Evolutionary conservation across 2,113 vertebrate species (phyloP).

Genomic region (Amphiprion ocellaris): DNA sequence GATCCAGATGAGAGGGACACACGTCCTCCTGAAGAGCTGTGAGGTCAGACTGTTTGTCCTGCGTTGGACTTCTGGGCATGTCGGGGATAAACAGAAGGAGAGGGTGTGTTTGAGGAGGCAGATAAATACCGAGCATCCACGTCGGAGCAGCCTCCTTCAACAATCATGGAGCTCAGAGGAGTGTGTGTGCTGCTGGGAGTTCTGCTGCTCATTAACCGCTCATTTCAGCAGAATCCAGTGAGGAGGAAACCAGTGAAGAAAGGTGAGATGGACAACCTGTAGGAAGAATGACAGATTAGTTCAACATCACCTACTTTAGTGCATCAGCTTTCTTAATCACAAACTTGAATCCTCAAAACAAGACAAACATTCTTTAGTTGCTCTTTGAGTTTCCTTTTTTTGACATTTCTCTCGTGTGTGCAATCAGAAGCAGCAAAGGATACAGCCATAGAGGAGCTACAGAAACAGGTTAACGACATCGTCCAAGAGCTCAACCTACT

Average conservation of each 20-base stretch:
- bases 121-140: conserved; percentile 65
- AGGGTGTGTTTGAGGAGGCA: neutral
- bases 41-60: conserved; percentile 57
- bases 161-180: conserved; percentile 85
- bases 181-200: conserved; percentile 84
- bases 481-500: conserved; percentile 89
- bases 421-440: conserved; percentile 73
- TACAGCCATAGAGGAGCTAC: conserved; percentile 88
- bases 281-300: neutral
- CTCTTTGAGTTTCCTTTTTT: neutral
- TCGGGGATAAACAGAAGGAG: neutral
- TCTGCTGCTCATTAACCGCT: conserved; percentile 78
- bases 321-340: too few relatives aligned
- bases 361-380: neutral
- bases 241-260: conserved; percentile 84
- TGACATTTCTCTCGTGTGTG: neutral
- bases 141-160: conserved; percentile 55
- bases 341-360: too few relatives aligned
- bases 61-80: conserved; percentile 61
- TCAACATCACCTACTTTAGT: too few relatives aligned
- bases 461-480: conserved; percentile 88
- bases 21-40: conserved; percentile 32
- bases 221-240: conserved; percentile 73
- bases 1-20: conserved; percentile 42
- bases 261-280: conserved; percentile 82